These are phyloP conservation scores for Agriotes lineatus DNA, from an alignment of 2,888 invertebrate genomes.

Conservation along the genomic window DNA sequence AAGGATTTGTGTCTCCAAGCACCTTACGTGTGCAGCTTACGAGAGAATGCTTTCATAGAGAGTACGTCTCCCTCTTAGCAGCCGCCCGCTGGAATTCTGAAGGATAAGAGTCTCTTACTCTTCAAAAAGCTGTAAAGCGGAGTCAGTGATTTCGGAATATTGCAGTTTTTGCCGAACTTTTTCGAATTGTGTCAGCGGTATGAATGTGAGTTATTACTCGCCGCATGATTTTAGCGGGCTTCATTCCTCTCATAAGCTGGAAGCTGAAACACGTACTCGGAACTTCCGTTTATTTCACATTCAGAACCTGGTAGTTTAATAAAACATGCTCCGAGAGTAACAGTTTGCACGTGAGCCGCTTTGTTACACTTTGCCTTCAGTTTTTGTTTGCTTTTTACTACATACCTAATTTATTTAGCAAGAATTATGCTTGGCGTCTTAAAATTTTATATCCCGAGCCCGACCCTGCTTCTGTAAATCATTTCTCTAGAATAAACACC, in stretches of 20 bases:
- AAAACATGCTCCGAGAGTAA: constrained; percentile 42
- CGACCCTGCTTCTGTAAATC: not conserved
- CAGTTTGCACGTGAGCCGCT: constrained; percentile 27
- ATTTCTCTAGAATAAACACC: no score
- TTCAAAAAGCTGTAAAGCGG: constrained; percentile 38
- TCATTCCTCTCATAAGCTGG: constrained; percentile 20
- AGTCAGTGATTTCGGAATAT: constrained; percentile 33
- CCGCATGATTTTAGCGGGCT: constrained; percentile 19
- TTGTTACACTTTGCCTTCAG: constrained; percentile 21
- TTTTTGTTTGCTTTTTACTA: constrained; percentile 19
- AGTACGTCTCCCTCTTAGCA: constrained; percentile 36
- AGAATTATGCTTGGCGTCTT: not conserved
- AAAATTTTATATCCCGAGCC: not conserved
- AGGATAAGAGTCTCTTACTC: constrained; percentile 41
- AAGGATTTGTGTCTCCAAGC: constrained; percentile 41
- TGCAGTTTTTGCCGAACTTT: constrained; percentile 27
- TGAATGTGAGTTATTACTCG: constrained; percentile 32
- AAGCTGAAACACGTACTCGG: constrained; percentile 31
- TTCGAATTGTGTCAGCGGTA: constrained; percentile 16
- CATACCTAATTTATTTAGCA: constrained; percentile 6
- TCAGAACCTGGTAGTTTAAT: constrained; percentile 45
- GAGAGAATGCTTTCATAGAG: constrained; percentile 43
- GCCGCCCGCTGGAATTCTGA: constrained; percentile 34
- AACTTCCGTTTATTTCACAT: constrained; percentile 45
- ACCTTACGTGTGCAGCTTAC: constrained; percentile 45